Evolutionary conservation across 2,888 invertebrate genomes (phyloP), one percentile per base, ranked within the genome.

Genomic region (Drosophila percnosoma): DNA sequence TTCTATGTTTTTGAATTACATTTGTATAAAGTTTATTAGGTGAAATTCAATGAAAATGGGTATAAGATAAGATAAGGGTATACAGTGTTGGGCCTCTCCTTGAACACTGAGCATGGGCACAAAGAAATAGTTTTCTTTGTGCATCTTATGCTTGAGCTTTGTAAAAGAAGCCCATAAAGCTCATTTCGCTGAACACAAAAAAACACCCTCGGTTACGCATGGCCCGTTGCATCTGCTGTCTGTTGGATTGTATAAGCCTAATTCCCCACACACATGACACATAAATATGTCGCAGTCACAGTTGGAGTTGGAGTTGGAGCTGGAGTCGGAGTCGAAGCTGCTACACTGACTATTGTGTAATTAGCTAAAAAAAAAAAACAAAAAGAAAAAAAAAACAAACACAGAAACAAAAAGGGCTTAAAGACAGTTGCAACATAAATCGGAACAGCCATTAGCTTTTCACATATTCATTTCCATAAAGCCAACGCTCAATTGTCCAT

Each of bases 271-370:
- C 69, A 68, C 53, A 74, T 68, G 80, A 55, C 68, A 68, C 60
- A 78, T 74, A 84, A 77, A 82, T 76, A 73, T 76, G 75, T 85
- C 73, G 65, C 55, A 69, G 58, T 40, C 48, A 52, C 15, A 49
- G 61, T 59, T 51, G 45, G 21, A 67, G 33, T 59, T 53, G 45
- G 27, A 66, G 33, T 10, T 33, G 31, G 8, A 52, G 54, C 48
- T 53, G 45, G 27, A 66, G 67, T 40, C 11, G 33, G 13, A 31
- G 54, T 48, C 21, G 45, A 40, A 58, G 65, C 59, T 64, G 68
- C 77, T 54, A 67, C 84, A 68, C 48, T 83, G 86, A 87, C 89
- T 87, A 89, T 89, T 87, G 87, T 87, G 88, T 80, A 87, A 87
- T 87, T 87, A 87, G 81, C 79, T 73, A 81, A 79, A 79, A 68